Percentiles rank a stretch among this genome's conserved stretches.
Evolutionary conservation across 2,888 invertebrate species (phyloP).

Genomic region (Drosophila robusta): DNA sequence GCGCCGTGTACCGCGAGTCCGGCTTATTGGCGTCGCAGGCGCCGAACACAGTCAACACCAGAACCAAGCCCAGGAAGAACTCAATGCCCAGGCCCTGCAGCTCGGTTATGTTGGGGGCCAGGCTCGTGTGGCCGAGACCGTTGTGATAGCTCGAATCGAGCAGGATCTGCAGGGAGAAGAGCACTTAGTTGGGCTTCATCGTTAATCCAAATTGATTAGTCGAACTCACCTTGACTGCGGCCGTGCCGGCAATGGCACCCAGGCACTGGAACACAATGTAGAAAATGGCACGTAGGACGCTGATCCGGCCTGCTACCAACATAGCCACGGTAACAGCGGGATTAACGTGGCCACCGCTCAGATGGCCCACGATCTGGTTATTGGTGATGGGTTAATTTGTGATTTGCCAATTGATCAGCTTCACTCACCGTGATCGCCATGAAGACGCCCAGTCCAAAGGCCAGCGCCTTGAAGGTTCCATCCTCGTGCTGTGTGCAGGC

Average conservation of each 20-base stretch:
- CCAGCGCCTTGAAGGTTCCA: slow-evolving; percentile 89
- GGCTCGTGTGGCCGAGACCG: slow-evolving; percentile 89
- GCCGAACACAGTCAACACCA: slow-evolving; percentile 95
- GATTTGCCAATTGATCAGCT: neutral
- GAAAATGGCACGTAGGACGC: slow-evolving; percentile 89
- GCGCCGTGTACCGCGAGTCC: slow-evolving; percentile 92
- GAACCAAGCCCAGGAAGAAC: slow-evolving; percentile 95
- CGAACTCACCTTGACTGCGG: slow-evolving; percentile 88
- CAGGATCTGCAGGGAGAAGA: slow-evolving; percentile 86
- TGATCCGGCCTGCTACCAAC: slow-evolving; percentile 91
- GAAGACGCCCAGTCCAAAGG: slow-evolving; percentile 94
- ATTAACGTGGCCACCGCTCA: slow-evolving; percentile 96
- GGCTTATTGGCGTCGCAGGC: slow-evolving; percentile 86
- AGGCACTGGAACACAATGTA: slow-evolving; percentile 94
- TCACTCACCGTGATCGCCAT: slow-evolving; percentile 90
- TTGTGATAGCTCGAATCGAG: slow-evolving; percentile 88
- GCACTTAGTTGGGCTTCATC: neutral
- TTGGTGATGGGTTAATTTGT: neutral
- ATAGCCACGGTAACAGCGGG: slow-evolving; percentile 95
- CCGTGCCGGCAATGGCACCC: slow-evolving; percentile 93
- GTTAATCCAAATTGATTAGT: neutral
- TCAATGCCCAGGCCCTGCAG: slow-evolving; percentile 95
- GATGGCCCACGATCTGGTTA: slow-evolving; percentile 91
- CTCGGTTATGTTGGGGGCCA: slow-evolving; percentile 88
- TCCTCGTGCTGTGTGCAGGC: slow-evolving; percentile 87